A percentile compares a stretch with the other conserved stretches of the same genome.
phyloP scores from a whole-genome alignment of 1,140 invertebrate species.

The Heterodera schachtii region DNA sequence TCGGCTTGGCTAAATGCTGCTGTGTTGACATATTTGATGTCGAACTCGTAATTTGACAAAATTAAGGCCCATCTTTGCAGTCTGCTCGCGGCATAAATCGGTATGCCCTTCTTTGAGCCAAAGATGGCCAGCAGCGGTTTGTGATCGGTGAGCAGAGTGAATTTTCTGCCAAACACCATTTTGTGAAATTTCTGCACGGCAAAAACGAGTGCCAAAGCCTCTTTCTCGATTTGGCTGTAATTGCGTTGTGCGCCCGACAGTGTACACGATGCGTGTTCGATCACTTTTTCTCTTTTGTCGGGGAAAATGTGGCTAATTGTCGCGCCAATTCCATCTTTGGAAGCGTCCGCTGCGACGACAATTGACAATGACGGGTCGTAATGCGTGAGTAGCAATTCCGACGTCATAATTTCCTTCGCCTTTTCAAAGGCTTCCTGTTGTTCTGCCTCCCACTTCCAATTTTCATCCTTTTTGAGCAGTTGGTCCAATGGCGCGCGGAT shows the following conservation, averaged over 20 bases:
- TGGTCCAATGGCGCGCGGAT: conserved; percentile 47
- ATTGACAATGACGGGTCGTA: conserved; percentile 32
- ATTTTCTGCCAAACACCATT: conserved; percentile 69
- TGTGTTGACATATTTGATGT: no score
- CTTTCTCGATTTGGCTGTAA: conserved; percentile 64
- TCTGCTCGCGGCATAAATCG: no score
- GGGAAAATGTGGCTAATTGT: conserved; percentile 37
- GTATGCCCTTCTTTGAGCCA: no score
- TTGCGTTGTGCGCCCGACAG: conserved; percentile 67
- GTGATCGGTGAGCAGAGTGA: conserved; percentile 69
- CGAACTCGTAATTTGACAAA: no score
- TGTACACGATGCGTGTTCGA: no score
- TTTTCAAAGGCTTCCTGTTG: conserved; percentile 39
- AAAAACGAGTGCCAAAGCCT: no score
- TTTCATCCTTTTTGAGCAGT: conserved; percentile 51
- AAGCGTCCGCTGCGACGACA: conserved; percentile 55
- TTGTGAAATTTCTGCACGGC: conserved; percentile 66
- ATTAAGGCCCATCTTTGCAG: no score
- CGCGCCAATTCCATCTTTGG: conserved; percentile 55
- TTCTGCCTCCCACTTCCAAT: conserved; percentile 45
- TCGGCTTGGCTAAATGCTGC: no score
- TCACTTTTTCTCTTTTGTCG: no score
- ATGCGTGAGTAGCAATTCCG: conserved; percentile 32
- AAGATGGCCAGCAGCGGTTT: conserved; percentile 34
- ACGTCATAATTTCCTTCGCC: conserved; percentile 44